phyloP scores from a whole-genome alignment of 2,888 invertebrate species.

The Chrysotoxum bicinctum region DNA sequence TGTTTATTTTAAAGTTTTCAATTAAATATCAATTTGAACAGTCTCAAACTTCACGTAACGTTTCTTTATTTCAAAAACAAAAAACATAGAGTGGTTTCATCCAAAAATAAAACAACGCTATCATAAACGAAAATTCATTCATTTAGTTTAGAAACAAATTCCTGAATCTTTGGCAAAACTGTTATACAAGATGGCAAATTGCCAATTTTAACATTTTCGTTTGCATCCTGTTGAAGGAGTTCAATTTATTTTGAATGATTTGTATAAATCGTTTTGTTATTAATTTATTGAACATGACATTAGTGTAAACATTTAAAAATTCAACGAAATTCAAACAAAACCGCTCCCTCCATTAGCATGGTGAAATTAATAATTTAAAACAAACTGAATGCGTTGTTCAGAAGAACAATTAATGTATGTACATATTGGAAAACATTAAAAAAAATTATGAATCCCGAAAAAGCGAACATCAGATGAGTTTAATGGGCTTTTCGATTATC shows the following conservation, averaged over 20 bases:
- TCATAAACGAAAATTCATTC: neutral
- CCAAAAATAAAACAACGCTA: neutral
- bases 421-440: too few relatives aligned
- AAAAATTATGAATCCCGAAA: neutral
- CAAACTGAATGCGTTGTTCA: neutral
- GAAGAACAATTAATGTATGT: too few relatives aligned
- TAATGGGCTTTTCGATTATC: too few relatives aligned
- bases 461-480: too few relatives aligned
- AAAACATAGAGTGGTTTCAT: neutral
- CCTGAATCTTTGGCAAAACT: neutral
- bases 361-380: neutral
- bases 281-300: constrained; percentile 45
- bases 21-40: neutral
- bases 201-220: neutral
- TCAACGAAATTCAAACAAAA: constrained; percentile 19
- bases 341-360: neutral
- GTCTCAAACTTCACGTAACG: neutral
- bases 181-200: neutral
- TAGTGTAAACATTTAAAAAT: constrained; percentile 41
- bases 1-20: neutral
- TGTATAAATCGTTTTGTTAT: constrained; percentile 6
- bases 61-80: neutral
- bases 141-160: neutral
- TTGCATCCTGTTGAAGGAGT: constrained; percentile 25
- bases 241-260: constrained; percentile 49